Evolutionary conservation across 2,797 vertebrate species (phyloP).

Genomic region (Epinephelus coioides): DNA sequence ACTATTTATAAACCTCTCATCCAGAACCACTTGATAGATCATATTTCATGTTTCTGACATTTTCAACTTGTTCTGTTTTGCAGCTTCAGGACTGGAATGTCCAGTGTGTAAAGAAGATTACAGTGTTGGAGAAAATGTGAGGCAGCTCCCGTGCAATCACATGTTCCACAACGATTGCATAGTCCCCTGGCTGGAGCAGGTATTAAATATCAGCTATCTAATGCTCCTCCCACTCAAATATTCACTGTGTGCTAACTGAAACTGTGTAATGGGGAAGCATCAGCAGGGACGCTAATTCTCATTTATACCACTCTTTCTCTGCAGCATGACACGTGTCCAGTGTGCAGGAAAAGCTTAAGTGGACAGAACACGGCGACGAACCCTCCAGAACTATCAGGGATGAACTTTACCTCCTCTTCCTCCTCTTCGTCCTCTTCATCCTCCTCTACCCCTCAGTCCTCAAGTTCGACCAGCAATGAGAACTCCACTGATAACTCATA

Average conservation of each 20-base stretch:
- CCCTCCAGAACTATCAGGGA: slow-evolving; percentile 95
- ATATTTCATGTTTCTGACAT: neutral
- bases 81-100: slow-evolving; percentile 96
- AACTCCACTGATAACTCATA: slow-evolving; percentile 96
- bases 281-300: neutral
- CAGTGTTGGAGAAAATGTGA: slow-evolving; percentile 91
- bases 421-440: slow-evolving; percentile 91
- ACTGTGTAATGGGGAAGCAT: neutral
- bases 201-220: slow-evolving; percentile 65
- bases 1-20: neutral
- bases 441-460: slow-evolving; percentile 84
- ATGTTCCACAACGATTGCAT: slow-evolving; percentile 98
- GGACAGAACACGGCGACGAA: slow-evolving; percentile 99
- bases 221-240: slow-evolving; percentile 2
- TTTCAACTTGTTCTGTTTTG: slow-evolving; percentile 22
- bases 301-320: slow-evolving; percentile 21
- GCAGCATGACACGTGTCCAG: slow-evolving; percentile 98
- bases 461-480: slow-evolving; percentile 95
- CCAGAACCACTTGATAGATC: neutral
- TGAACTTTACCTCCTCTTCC: slow-evolving; percentile 95
- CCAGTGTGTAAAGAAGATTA: slow-evolving; percentile 99
- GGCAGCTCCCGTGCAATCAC: slow-evolving; percentile 98
- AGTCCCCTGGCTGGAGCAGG: slow-evolving; percentile 98
- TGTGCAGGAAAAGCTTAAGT: slow-evolving; percentile 98
- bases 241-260: neutral